Evolutionary conservation across 2,888 invertebrate species (phyloP), one percentile per base, ranked within the genome.

Genomic region (Diloba caeruleocephala): DNA sequence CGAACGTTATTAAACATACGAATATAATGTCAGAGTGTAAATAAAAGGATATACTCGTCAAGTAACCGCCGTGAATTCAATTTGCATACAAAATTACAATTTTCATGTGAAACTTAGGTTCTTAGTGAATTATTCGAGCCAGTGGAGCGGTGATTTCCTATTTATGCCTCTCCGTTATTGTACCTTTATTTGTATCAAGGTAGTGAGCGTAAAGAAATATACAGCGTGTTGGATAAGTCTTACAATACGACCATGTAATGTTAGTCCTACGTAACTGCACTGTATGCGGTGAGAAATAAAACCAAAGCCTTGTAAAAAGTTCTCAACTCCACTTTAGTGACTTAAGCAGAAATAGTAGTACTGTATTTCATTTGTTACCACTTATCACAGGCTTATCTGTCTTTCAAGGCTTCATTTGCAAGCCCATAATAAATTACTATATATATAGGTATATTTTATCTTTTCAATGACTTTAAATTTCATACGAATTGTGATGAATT

Each of bases 141-240:
- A 91, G 82, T 90, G 89, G 91, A 90, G 92, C 91, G 92, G 71
- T 81, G 85, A 88, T 89, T 90, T 90, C 88, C 89, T 91, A 90
- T 89, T 89, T 89, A 85, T 85, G 84, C 78, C 79, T 84, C 81
- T 78, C 76, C 74, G 82, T 85, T 82, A 88, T 88, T 90, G 89
- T 89, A 78, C 80, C 81, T 88, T 88, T 88, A 90, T 88, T 88
- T 88, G 85, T 88, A 88, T 79, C 84, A 85, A 87, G 83, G 85
- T 83, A 85, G 85, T 79, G 74, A 85, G 84, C 83, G 84, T 81
- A 85, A 88, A 88, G 80, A 88, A 86, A 82, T 83, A n/a, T n/a
- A 84, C 77, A 62, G 61, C 50, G 76, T 74, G 79, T 82, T 79
- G 79, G 78, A 76, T 81, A 82, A 84, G 81, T 79, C 64, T 71